Percentiles rank a stretch among this genome's conserved stretches.
These are phyloP conservation scores for Diadumene lineata DNA, from an alignment of 92 coral and sea anemone genomes.

Conservation along the genomic window DNA sequence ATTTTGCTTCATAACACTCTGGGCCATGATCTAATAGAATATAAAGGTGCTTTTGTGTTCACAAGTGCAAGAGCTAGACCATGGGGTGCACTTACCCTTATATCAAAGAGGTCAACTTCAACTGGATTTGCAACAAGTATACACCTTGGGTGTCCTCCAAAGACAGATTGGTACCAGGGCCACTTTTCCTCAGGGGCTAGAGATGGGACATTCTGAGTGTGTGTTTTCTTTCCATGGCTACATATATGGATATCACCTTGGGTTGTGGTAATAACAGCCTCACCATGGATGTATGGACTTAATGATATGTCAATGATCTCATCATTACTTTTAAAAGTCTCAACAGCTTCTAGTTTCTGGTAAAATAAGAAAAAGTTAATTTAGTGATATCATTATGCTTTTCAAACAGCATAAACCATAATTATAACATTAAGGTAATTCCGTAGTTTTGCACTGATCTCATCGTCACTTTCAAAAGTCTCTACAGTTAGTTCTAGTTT, in stretches of 20 bases:
- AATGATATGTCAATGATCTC: constrained; percentile 61
- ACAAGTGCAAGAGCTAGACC: too few relatives aligned
- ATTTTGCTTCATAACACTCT: too few relatives aligned
- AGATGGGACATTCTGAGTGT: constrained; percentile 30
- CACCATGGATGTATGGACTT: constrained; percentile 85
- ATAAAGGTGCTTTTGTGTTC: too few relatives aligned
- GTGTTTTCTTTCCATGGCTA: constrained; percentile 46
- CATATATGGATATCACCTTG: constrained; percentile 71
- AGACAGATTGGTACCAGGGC: constrained; percentile 79
- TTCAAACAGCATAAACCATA: too few relatives aligned
- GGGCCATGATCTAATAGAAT: too few relatives aligned
- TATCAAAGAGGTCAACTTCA: constrained; percentile 69
- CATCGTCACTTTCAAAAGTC: too few relatives aligned
- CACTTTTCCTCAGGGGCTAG: constrained; percentile 32
- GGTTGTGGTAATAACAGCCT: constrained; percentile 67
- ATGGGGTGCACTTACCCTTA: constrained; percentile 57
- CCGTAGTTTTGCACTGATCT: too few relatives aligned
- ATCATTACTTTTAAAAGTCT: constrained; percentile 57
- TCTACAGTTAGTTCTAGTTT: too few relatives aligned
- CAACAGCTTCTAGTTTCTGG: constrained; percentile 49
- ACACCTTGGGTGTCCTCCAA: constrained; percentile 88
- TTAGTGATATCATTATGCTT: too few relatives aligned
- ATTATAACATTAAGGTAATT: too few relatives aligned
- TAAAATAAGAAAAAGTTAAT: constrained; percentile 5
- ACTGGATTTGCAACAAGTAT: constrained; percentile 60